phyloP scores from a whole-genome alignment of 30 jellyfish, hydroid and myxozoan genomes.

The Cassiopea xamachana region DNA sequence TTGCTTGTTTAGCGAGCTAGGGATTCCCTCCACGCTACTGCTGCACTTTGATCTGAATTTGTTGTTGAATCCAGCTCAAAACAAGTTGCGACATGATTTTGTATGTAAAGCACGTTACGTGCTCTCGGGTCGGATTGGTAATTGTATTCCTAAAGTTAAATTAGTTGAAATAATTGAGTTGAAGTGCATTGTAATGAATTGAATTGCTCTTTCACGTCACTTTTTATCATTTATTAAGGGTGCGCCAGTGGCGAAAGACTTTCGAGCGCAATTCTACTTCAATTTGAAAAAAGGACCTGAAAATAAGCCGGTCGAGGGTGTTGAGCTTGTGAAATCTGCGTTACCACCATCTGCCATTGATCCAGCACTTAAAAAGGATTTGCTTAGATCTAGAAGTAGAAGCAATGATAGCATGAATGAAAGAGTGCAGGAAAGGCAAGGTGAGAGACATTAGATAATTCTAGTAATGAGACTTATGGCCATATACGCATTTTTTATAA shows the following conservation, averaged over 20 bases:
- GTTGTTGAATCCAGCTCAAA: no score
- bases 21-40: no score
- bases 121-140: no score
- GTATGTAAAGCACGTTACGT: no score
- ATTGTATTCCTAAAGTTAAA: no score
- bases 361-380: background rate
- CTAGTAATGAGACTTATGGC: no score
- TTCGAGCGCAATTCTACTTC: conserved; percentile 96
- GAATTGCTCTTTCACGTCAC: background rate
- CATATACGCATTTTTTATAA: no score
- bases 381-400: conserved; percentile 3
- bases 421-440: background rate
- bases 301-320: conserved; percentile 16
- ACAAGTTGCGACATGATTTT: no score
- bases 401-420: conserved; percentile 34
- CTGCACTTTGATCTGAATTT: no score
- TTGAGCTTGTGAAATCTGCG: conserved; percentile 2
- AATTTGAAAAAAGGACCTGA: conserved; percentile 68
- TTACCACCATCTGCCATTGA: background rate
- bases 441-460: conserved; percentile 4
- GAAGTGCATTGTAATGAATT: background rate
- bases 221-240: background rate
- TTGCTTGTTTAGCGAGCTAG: no score
- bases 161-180: no score
- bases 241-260: conserved; percentile 63